phyloP scores from a whole-genome alignment of 35 echinoderm and acorn worm species.

The Holothuria glaberrima region DNA sequence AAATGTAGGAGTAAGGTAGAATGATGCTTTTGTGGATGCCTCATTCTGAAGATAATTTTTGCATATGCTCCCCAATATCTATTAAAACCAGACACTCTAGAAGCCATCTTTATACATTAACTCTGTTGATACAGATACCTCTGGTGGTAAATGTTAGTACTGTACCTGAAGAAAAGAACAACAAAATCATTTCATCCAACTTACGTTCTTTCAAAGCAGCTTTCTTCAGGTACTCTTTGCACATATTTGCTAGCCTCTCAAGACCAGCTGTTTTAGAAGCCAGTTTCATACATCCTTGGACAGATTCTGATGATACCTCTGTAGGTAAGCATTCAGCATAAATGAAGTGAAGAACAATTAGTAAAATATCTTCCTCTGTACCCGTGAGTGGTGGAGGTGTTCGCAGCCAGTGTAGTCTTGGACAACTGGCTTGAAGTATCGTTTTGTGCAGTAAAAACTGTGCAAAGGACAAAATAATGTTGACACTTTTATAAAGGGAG shows the following conservation, averaged over 20 bases:
- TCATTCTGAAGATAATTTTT: too few species aligned
- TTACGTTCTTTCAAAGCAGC: slow-evolving; percentile 83
- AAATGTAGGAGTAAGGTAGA: too few species aligned
- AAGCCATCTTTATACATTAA: too few species aligned
- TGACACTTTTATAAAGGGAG: too few species aligned
- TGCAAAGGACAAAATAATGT: neutral
- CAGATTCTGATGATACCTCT: slow-evolving; percentile 56
- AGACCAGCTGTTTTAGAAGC: slow-evolving; percentile 78
- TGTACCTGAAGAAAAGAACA: too few species aligned
- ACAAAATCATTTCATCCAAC: too few species aligned
- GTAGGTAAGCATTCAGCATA: slow-evolving; percentile 86
- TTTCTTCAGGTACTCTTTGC: slow-evolving; percentile 77
- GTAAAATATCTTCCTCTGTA: slow-evolving; percentile 51
- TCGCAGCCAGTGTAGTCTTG: slow-evolving; percentile 66
- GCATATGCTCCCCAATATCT: too few species aligned
- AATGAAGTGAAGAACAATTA: slow-evolving; percentile 66
- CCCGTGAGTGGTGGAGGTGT: slow-evolving; percentile 74
- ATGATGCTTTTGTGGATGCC: too few species aligned
- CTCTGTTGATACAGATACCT: too few species aligned
- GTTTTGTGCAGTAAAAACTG: slow-evolving; percentile 74
- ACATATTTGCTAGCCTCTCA: slow-evolving; percentile 62
- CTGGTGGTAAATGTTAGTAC: too few species aligned
- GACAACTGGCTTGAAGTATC: slow-evolving; percentile 83
- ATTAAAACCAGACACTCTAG: too few species aligned
- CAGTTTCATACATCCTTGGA: slow-evolving; percentile 57